Evolutionary conservation across 2,888 invertebrate species (phyloP), one percentile per base, ranked within the genome.

Genomic region (Theretra japonica): DNA sequence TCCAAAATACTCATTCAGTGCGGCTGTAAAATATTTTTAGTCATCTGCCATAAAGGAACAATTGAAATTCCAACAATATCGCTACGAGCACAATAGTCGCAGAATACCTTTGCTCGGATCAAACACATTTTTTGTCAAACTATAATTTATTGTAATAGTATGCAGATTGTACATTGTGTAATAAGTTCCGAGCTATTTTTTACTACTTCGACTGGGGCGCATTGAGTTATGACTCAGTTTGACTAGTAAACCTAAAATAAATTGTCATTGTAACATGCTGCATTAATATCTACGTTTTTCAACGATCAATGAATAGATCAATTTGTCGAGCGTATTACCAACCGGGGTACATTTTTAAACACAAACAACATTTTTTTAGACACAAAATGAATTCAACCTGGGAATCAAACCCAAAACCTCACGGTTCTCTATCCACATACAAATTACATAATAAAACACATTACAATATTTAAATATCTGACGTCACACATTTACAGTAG

Each of bases 221-320:
- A 53, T 53, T 53, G 2, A 17, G 6, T 33, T 33, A 33, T 17
- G 17, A 28, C 5, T 28, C 1, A 28, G 28, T 28, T 28, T 28
- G 28, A 23, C 62, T 62, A 62, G 62, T 15, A 11, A 11, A 41
- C 23, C 62, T 41, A 65, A 65, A 65, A 65, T 41, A 62, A 41
- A 4, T 21, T 65, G 41, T 23, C 41, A 62, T 62, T 41, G 62
- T 21, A 62, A 48, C 15, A 41, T 62, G n/a, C 62, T 11, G 21
- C 21, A 15, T 41, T 41, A 65, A 48, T 65, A 41, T 21, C 21
- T 15, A 21, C 33, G 25, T 15, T 48, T 41, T 65, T 41, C n/a
- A 23, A n/a, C 21, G 4, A 21, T n/a, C 2, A 65, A 65, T 41
- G 15, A 33, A 65, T 41, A n/a, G 17, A 21, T 15, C 28, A 28